Evolutionary conservation across 2,797 vertebrate species (phyloP).

Genomic region (Moxostoma hubbsi): DNA sequence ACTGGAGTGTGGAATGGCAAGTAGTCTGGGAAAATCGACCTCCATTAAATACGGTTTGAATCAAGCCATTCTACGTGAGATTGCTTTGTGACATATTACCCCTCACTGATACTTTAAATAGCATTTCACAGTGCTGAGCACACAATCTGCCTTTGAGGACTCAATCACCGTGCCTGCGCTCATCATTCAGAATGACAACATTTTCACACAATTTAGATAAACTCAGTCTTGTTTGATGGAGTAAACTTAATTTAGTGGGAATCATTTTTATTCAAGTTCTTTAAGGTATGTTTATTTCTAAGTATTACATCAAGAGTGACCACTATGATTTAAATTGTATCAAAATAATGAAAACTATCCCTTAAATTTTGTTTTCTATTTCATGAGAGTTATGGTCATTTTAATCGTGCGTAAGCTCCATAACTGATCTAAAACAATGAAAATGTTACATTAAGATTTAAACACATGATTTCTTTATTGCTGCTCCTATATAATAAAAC

Average conservation of each 20-base stretch:
- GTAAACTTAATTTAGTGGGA: slow-evolving; percentile 55
- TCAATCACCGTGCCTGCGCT: slow-evolving; percentile 40
- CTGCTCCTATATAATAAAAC: slow-evolving; percentile 49
- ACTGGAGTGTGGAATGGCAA: slow-evolving; percentile 49
- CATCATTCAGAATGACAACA: slow-evolving; percentile 55
- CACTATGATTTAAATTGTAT: slow-evolving; percentile 8
- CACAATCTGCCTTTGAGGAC: slow-evolving; percentile 55
- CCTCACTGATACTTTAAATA: slow-evolving; percentile 37
- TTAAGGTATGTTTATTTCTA: slow-evolving; percentile 43
- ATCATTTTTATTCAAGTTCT: slow-evolving; percentile 54
- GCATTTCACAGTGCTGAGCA: slow-evolving; percentile 53
- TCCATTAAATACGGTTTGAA: slow-evolving; percentile 59
- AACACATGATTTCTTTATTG: slow-evolving; percentile 50
- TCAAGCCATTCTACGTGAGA: slow-evolving; percentile 54
- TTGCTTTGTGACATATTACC: slow-evolving; percentile 63
- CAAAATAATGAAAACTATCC: slow-evolving; percentile 6
- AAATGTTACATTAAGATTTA: not conserved
- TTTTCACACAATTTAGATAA: slow-evolving; percentile 17
- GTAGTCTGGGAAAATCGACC: slow-evolving; percentile 54
- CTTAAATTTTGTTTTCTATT: not conserved
- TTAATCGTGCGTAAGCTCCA: not conserved
- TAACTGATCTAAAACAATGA: slow-evolving; percentile 6
- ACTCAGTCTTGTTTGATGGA: slow-evolving; percentile 45
- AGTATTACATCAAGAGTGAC: slow-evolving; percentile 53
- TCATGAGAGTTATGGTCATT: not conserved